phyloP scores from a whole-genome alignment of 2,888 invertebrate genomes.

The Nomada ferruginata region DNA sequence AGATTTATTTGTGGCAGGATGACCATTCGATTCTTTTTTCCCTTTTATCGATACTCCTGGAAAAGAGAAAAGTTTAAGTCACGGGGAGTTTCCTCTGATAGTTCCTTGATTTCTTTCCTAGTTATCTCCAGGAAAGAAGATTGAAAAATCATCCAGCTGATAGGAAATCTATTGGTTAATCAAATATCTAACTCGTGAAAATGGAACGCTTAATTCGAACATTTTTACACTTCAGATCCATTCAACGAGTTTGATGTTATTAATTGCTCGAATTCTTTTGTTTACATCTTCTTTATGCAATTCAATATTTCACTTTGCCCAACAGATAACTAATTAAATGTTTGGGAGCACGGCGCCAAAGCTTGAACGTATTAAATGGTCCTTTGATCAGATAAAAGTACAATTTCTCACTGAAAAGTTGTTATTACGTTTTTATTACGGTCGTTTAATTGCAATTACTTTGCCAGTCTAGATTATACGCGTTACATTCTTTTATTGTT shows the following conservation, averaged over 20 bases:
- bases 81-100: slow-evolving; percentile 13
- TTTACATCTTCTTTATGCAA: no score
- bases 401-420: no score
- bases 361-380: no score
- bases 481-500: no score
- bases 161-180: slow-evolving; percentile 33
- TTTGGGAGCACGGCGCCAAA: no score
- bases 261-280: background rate
- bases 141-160: slow-evolving; percentile 37
- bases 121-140: slow-evolving; percentile 5
- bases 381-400: no score
- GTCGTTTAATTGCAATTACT: background rate
- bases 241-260: background rate
- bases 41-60: slow-evolving; percentile 36
- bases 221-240: background rate
- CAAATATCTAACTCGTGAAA: slow-evolving; percentile 7
- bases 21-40: slow-evolving; percentile 56
- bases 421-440: no score
- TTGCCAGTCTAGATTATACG: background rate
- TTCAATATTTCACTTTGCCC: no score
- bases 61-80: slow-evolving; percentile 28
- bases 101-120: slow-evolving; percentile 31
- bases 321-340: no score
- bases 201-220: slow-evolving; percentile 23
- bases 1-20: slow-evolving; percentile 60